Conservation (phyloP, 1,140 invertebrate species). For the Octopus bimaculoides region DNA sequence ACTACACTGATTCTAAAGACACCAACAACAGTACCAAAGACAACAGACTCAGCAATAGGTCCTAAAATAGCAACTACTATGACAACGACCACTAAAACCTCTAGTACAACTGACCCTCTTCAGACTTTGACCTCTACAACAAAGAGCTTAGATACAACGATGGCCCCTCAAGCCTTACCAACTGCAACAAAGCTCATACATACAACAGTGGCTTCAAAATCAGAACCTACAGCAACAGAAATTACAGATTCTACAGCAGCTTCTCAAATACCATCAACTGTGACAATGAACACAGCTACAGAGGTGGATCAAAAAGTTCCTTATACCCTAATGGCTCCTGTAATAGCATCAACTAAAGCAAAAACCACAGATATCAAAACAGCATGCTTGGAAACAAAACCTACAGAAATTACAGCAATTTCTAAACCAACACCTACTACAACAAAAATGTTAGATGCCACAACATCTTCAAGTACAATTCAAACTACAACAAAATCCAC, state of each 20-base stretch:
- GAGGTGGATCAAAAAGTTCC: too few relatives aligned
- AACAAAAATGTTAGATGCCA: too few relatives aligned
- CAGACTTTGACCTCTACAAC: not conserved
- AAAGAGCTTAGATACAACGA: not conserved
- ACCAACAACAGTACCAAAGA: not conserved
- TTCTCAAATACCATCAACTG: too few relatives aligned
- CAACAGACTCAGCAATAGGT: not conserved
- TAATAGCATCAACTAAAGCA: too few relatives aligned
- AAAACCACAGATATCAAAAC: too few relatives aligned
- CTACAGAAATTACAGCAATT: too few relatives aligned
- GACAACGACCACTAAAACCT: not conserved
- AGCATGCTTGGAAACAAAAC: too few relatives aligned
- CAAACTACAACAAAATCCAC: not conserved
- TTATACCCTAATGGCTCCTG: too few relatives aligned
- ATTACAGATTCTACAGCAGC: too few relatives aligned
- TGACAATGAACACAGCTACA: too few relatives aligned
- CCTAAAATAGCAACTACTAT: not conserved
- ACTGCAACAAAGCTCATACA: not conserved
- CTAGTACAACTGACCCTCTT: not conserved
- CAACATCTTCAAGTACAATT: not conserved
- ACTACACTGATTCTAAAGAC: not conserved
- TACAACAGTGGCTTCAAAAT: not conserved
- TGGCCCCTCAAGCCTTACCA: not conserved
- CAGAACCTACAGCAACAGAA: too few relatives aligned
- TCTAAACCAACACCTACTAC: too few relatives aligned